phyloP scores from a whole-genome alignment of 2,113 vertebrate genomes.

The Hiodon alosoides region DNA sequence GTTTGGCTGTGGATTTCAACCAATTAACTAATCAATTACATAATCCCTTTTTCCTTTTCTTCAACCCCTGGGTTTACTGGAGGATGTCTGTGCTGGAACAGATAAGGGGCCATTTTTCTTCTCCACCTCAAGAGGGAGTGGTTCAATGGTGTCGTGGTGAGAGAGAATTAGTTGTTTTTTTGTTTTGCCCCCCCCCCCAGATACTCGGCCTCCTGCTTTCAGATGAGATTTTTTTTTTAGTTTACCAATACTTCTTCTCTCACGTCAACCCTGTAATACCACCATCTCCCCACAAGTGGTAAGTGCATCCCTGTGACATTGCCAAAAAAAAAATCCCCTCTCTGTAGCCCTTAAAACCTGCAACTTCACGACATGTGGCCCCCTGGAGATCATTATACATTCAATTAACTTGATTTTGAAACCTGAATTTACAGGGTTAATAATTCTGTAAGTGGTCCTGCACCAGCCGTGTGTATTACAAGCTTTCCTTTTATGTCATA shows the following conservation, averaged over 20 bases:
- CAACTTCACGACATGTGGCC: too few relatives aligned
- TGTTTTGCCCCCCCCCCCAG: not conserved
- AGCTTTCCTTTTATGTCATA: too few relatives aligned
- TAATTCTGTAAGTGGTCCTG: too few relatives aligned
- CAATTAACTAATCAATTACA: conserved; percentile 23
- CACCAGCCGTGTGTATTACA: too few relatives aligned
- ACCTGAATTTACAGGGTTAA: too few relatives aligned
- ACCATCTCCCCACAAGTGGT: too few relatives aligned
- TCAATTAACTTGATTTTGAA: too few relatives aligned
- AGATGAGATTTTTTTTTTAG: not conserved
- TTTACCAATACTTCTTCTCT: not conserved
- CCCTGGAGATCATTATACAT: too few relatives aligned
- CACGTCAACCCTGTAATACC: too few relatives aligned
- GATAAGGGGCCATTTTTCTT: conserved; percentile 12
- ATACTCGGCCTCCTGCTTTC: not conserved
- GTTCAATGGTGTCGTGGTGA: conserved; percentile 10
- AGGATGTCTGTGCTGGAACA: not conserved
- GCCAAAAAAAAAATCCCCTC: too few relatives aligned
- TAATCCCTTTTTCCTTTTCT: not conserved
- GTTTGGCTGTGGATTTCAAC: not conserved
- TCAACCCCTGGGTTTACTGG: not conserved
- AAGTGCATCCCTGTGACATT: too few relatives aligned
- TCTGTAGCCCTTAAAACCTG: too few relatives aligned
- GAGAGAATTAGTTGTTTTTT: not conserved
- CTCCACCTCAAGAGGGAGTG: conserved; percentile 5